Base-by-base conservation (phyloP, 2,113 vertebrate genomes). In the Elachura formosa region DNA sequence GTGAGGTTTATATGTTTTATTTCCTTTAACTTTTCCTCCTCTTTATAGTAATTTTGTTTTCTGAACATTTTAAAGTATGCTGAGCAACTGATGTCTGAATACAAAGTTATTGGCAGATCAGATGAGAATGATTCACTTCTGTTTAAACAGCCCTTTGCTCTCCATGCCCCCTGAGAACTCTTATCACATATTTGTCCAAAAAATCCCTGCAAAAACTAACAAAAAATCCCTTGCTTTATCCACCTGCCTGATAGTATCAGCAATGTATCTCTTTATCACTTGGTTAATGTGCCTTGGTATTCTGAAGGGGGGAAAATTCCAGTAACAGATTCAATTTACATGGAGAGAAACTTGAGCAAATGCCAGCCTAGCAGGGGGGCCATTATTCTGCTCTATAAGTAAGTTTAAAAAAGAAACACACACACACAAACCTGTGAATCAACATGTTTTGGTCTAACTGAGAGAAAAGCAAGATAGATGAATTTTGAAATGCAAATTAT, bases 301-400 rank as follows among this genome's bases (percentile, higher is more conserved):
- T 98, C 98, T 97, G 97, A 98, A 97, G 97, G 93, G 95, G 95
- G 93, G 97, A 97, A 97, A 96, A 98, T 98, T 98, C 98, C 98
- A 98, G 97, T 97, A 98, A 98, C 97, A 97, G 96, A 98, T 97
- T 98, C 95, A 96, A 97, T 98, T 98, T 98, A 89, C 96, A 97
- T 40, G 93, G 97, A 97, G 98, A 98, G 97, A 98, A 98, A 98
- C 97, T 98, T 98, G 98, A 98, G 96, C 97, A 97, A 97, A 97
- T 98, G 98, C 98, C 98, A 98, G 78, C 66, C 96, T 98, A 97
- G 98, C 97, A 97, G 98, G 98, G 98, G 96, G 97, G 96, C 97
- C 97, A 97, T 98, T 98, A 97, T 98, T 97, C 97, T 97, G 95
- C 91, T 98, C 97, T 98, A 98, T 98, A 98, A 98, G 98, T 98